phyloP scores from a whole-genome alignment of 2,113 vertebrate species.

The Cynoglossus semilaevis region DNA sequence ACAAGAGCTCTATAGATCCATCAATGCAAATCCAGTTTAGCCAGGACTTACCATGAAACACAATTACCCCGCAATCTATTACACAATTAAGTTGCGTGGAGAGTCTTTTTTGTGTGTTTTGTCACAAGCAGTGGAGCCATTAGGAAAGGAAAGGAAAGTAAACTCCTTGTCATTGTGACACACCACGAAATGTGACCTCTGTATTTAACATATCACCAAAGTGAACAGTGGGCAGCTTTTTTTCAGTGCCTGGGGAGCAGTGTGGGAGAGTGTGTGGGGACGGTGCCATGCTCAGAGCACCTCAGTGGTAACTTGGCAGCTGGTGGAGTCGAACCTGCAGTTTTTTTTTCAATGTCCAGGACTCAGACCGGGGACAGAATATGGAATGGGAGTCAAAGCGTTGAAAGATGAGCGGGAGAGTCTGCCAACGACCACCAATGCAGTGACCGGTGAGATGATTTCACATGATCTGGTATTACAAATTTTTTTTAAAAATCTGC shows the following conservation, averaged over 20 bases:
- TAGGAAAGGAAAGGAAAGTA: too few relatives aligned
- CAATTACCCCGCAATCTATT: slow-evolving; percentile 57
- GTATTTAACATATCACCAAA: too few relatives aligned
- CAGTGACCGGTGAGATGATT: slow-evolving; percentile 85
- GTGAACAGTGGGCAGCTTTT: too few relatives aligned
- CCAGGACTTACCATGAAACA: slow-evolving; percentile 51
- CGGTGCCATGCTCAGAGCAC: too few relatives aligned
- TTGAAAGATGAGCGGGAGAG: slow-evolving; percentile 91
- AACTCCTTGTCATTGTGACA: too few relatives aligned
- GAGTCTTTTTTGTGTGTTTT: slow-evolving; percentile 39
- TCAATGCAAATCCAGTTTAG: slow-evolving; percentile 57
- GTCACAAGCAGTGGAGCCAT: slow-evolving; percentile 29
- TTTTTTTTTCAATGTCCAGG: slow-evolving; percentile 69
- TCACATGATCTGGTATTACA: background rate
- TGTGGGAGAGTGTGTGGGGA: too few relatives aligned
- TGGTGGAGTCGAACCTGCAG: too few relatives aligned
- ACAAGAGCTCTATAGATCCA: slow-evolving; percentile 59
- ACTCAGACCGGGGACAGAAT: slow-evolving; percentile 91
- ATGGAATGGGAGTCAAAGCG: slow-evolving; percentile 94
- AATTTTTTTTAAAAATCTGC: too few relatives aligned
- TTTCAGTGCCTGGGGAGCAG: too few relatives aligned
- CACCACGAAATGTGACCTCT: too few relatives aligned
- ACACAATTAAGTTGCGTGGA: slow-evolving; percentile 43
- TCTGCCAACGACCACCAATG: slow-evolving; percentile 88
- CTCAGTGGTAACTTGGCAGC: too few relatives aligned